Percentiles rank a stretch among this genome's conserved stretches.
Evolutionary conservation across 2,888 invertebrate species (phyloP).

Genomic region (Chromoteleia sp.): DNA sequence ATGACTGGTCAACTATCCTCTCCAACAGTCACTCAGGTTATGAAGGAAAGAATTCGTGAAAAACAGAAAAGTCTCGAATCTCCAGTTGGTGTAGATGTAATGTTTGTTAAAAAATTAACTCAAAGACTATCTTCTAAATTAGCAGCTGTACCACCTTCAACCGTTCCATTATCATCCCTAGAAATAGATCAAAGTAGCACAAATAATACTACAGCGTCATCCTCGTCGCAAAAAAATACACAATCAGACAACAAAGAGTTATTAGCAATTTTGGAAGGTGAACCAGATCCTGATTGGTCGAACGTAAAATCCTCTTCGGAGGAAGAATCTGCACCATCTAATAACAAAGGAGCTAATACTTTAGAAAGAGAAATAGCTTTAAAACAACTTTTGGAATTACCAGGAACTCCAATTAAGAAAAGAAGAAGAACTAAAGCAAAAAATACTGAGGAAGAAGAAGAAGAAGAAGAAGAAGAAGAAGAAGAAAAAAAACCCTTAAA

Average conservation of each 20-base stretch:
- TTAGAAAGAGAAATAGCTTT: slow-evolving; percentile 86
- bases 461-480: slow-evolving; percentile 67
- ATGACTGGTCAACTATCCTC: slow-evolving; percentile 86
- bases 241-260: slow-evolving; percentile 85
- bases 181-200: slow-evolving; percentile 52
- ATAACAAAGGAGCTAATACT: slow-evolving; percentile 82
- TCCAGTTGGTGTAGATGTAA: slow-evolving; percentile 84
- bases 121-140: slow-evolving; percentile 85
- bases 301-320: slow-evolving; percentile 78
- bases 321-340: slow-evolving; percentile 56
- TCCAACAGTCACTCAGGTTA: slow-evolving; percentile 86
- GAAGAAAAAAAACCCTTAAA: slow-evolving; percentile 3
- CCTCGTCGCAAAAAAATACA: slow-evolving; percentile 72
- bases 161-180: slow-evolving; percentile 74
- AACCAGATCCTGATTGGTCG: slow-evolving; percentile 85
- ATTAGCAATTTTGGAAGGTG: slow-evolving; percentile 87
- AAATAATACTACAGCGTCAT: background rate
- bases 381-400: slow-evolving; percentile 86
- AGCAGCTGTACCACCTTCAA: slow-evolving; percentile 75
- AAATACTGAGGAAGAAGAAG: slow-evolving; percentile 28
- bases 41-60: slow-evolving; percentile 85
- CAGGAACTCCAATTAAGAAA: slow-evolving; percentile 78
- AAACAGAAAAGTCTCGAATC: slow-evolving; percentile 84
- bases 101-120: slow-evolving; percentile 86
- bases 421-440: slow-evolving; percentile 45